phyloP scores from a whole-genome alignment of 1,140 invertebrate species.

The Camponotus pennsylvanicus region DNA sequence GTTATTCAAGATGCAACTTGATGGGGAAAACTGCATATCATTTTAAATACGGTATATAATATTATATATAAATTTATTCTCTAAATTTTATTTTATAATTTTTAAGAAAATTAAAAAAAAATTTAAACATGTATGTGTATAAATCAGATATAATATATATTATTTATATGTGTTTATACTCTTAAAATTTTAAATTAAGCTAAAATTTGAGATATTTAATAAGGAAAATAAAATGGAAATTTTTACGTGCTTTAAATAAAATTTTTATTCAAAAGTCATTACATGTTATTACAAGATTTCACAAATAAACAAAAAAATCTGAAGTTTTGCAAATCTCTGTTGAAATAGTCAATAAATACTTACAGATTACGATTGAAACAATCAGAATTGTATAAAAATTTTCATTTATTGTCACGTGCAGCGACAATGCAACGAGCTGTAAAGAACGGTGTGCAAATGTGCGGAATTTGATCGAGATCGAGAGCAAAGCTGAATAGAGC shows the following conservation, averaged over 20 bases:
- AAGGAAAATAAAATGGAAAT: not conserved
- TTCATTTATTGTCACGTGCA: not conserved
- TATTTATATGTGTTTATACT: too few relatives aligned
- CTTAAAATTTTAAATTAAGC: too few relatives aligned
- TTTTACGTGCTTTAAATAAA: not conserved
- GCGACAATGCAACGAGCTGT: not conserved
- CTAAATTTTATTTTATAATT: not conserved
- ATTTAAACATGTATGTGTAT: too few relatives aligned
- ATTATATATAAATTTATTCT: too few relatives aligned
- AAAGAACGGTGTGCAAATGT: conserved; percentile 5
- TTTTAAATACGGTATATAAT: not conserved
- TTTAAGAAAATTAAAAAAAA: conserved; percentile 5
- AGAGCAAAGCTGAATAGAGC: conserved; percentile 21
- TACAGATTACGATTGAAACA: not conserved
- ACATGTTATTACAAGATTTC: not conserved
- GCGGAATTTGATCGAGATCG: conserved; percentile 28
- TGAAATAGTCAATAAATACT: not conserved
- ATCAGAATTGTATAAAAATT: not conserved
- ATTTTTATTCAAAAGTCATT: not conserved
- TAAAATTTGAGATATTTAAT: too few relatives aligned
- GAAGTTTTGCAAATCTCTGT: not conserved
- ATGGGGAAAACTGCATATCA: not conserved
- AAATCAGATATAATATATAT: too few relatives aligned
- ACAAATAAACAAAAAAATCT: not conserved
- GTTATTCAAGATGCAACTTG: not conserved